Conservation (phyloP, 2,888 invertebrate genomes). For the Microplitis deprimator region DNA sequence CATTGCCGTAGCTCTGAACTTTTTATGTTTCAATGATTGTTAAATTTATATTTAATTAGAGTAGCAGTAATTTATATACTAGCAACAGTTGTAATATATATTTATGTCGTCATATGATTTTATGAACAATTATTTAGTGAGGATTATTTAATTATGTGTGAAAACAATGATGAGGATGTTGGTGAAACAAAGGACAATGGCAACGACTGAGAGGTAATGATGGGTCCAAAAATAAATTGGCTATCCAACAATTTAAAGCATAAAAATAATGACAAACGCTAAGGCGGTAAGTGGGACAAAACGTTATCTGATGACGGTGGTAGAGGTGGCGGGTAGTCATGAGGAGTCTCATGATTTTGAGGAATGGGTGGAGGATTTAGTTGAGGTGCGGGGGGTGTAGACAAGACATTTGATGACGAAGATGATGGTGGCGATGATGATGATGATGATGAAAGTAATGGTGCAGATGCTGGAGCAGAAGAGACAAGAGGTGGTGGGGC, state of each 20-base stretch:
- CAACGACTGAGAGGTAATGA: slow-evolving; percentile 45
- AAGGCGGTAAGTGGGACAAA: slow-evolving; percentile 67
- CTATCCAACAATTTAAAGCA: slow-evolving; percentile 45
- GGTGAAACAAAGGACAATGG: neutral
- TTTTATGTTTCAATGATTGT: slow-evolving; percentile 40
- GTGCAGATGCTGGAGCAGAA: slow-evolving; percentile 34
- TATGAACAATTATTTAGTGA: neutral
- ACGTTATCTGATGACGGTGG: slow-evolving; percentile 64
- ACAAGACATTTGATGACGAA: slow-evolving; percentile 4
- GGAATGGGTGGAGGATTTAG: slow-evolving; percentile 35
- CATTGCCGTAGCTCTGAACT: slow-evolving; percentile 30
- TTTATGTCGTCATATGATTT: neutral
- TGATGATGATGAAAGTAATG: slow-evolving; percentile 27
- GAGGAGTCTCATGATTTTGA: slow-evolving; percentile 54
- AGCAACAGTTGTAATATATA: slow-evolving; percentile 26
- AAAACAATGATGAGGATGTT: neutral
- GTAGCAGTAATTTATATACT: slow-evolving; percentile 37
- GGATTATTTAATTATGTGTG: neutral
- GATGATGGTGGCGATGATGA: slow-evolving; percentile 31
- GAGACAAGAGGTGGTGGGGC: slow-evolving; percentile 30
- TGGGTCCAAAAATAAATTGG: slow-evolving; percentile 38
- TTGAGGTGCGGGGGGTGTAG: neutral
- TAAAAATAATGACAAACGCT: slow-evolving; percentile 54
- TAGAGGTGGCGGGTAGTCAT: slow-evolving; percentile 50
- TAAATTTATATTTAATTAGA: neutral